Percentiles rank a stretch among this genome's conserved stretches.
Evolutionary conservation across 2,888 invertebrate species (phyloP).

Genomic region (Conus canariensis): DNA sequence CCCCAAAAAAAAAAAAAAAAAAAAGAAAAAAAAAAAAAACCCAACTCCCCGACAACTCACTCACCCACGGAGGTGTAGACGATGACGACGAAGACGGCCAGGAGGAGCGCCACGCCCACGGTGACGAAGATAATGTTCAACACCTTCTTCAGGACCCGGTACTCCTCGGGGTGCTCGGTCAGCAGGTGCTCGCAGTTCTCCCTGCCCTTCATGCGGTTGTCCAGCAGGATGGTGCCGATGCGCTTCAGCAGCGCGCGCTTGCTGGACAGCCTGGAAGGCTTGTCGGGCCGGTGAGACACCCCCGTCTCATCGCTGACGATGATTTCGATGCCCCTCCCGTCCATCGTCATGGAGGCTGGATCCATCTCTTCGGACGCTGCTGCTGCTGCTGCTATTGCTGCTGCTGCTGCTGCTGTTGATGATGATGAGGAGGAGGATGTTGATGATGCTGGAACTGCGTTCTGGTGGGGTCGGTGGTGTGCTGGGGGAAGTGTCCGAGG

Average conservation of each 20-base stretch:
- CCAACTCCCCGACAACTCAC: background rate
- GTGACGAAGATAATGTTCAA: slow-evolving; percentile 73
- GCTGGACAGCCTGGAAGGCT: slow-evolving; percentile 40
- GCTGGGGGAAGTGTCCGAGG: too few species aligned
- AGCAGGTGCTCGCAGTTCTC: slow-evolving; percentile 62
- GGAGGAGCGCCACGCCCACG: slow-evolving; percentile 69
- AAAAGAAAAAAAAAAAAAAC: too few species aligned
- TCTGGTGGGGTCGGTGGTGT: too few species aligned
- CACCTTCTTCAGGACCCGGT: slow-evolving; percentile 68
- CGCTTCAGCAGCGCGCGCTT: slow-evolving; percentile 59
- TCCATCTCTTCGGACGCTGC: slow-evolving; percentile 48
- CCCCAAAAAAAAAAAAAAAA: background rate
- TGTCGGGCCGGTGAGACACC: slow-evolving; percentile 48
- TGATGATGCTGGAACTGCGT: too few species aligned
- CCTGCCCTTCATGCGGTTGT: slow-evolving; percentile 68
- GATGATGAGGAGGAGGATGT: too few species aligned
- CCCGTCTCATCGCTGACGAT: slow-evolving; percentile 63
- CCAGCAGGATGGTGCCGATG: slow-evolving; percentile 61
- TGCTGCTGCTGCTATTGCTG: too few species aligned
- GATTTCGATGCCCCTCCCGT: slow-evolving; percentile 66
- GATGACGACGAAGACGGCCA: slow-evolving; percentile 73
- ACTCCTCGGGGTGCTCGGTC: slow-evolving; percentile 63
- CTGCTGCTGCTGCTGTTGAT: too few species aligned
- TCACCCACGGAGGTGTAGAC: slow-evolving; percentile 66
- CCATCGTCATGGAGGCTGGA: slow-evolving; percentile 59